Conservation (phyloP, 2,113 vertebrate genomes). For the Plotosus lineatus region DNA sequence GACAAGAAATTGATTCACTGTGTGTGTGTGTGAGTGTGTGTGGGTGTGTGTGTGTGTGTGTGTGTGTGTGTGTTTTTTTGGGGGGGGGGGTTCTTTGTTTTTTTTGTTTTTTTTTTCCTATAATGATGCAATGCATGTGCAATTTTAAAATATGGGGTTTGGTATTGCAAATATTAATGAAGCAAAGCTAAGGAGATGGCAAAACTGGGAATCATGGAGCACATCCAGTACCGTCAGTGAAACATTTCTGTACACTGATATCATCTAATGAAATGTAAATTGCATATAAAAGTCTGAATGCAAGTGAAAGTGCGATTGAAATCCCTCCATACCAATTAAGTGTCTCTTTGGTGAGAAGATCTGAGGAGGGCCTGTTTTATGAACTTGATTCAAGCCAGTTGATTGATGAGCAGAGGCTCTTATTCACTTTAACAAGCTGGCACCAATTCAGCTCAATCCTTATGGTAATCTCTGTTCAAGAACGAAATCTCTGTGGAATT, state of each 20-base stretch:
- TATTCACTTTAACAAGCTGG: no score
- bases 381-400: conserved; percentile 35
- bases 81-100: no score
- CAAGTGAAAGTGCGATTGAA: conserved; percentile 36
- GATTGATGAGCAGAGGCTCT: conserved; percentile 11
- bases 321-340: conserved; percentile 46
- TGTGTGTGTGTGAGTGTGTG: no score
- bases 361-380: conserved; percentile 5
- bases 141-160: conserved; percentile 20
- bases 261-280: conserved; percentile 53
- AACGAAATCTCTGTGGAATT: neutral
- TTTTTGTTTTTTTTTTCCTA: neutral
- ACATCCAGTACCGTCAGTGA: conserved; percentile 30
- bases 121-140: conserved; percentile 22
- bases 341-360: conserved; percentile 23
- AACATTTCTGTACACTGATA: conserved; percentile 25
- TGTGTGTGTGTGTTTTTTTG: no score
- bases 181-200: conserved; percentile 27
- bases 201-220: neutral
- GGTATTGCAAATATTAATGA: conserved; percentile 40
- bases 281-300: conserved; percentile 32
- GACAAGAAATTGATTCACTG: conserved; percentile 9
- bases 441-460: no score
- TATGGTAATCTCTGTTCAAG: no score
- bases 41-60: no score